Percentiles rank a stretch among this genome's conserved stretches.
Conservation (phyloP, 2,113 vertebrate species). For the Marcusenius ussheri region DNA sequence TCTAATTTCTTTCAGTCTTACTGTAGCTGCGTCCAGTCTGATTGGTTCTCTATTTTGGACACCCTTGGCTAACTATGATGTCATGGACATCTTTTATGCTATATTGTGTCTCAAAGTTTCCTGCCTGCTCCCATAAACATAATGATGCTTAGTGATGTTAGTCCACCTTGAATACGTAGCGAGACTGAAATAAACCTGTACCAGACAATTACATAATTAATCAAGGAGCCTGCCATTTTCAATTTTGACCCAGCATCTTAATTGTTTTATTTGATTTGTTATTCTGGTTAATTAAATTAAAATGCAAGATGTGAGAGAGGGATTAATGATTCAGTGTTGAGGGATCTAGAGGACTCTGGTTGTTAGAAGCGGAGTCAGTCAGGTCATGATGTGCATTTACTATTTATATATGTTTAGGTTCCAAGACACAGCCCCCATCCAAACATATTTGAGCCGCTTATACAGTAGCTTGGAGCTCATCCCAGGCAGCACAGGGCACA, state of each 20-base stretch:
- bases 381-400: background rate
- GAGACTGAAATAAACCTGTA: background rate
- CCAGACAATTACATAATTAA: background rate
- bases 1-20: background rate
- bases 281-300: slow-evolving; percentile 3
- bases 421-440: background rate
- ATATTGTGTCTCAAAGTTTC: background rate
- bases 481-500: background rate
- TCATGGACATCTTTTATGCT: background rate
- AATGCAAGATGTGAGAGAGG: background rate
- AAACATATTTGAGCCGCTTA: background rate
- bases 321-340: background rate
- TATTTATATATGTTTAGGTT: background rate
- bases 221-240: background rate
- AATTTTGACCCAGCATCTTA: background rate
- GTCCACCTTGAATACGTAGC: too few relatives aligned
- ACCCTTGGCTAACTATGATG: background rate
- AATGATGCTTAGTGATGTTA: background rate
- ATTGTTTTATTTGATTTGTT: slow-evolving; percentile 2
- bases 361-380: background rate
- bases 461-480: background rate
- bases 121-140: background rate
- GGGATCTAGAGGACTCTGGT: background rate
- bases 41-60: background rate
- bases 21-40: background rate